Evolutionary conservation across 1,140 invertebrate species (phyloP).

Genomic region (Heterodera carotae): DNA sequence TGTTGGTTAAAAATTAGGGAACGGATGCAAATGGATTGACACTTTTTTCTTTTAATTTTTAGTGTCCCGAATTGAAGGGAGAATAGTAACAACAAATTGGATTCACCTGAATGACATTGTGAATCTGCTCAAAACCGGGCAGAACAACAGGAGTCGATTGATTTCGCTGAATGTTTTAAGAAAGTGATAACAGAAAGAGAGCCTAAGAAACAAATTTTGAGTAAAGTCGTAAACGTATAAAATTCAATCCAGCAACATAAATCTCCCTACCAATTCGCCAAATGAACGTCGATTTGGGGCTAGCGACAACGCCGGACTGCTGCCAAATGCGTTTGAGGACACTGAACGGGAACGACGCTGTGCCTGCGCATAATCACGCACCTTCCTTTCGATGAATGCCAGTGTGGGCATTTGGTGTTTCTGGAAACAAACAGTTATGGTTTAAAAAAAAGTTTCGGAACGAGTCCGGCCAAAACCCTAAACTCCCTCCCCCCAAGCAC

Average conservation of each 20-base stretch:
- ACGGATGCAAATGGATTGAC: not conserved
- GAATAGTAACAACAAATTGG: too few relatives aligned
- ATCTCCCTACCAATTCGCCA: not conserved
- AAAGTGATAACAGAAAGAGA: too few relatives aligned
- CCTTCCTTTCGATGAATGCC: slow-evolving; percentile 11
- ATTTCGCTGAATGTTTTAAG: not conserved
- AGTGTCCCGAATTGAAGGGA: too few relatives aligned
- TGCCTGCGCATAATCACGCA: not conserved
- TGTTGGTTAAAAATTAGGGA: not conserved
- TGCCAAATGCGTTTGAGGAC: not conserved
- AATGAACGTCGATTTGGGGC: not conserved
- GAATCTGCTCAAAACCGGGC: not conserved
- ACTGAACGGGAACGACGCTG: not conserved
- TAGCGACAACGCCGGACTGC: not conserved
- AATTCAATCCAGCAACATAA: not conserved
- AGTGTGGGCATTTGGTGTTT: not conserved
- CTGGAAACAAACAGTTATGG: not conserved
- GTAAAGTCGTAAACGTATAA: not conserved
- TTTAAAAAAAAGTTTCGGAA: not conserved
- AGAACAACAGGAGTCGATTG: not conserved
- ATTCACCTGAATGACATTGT: not conserved
- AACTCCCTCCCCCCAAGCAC: too few relatives aligned
- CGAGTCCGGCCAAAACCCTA: too few relatives aligned
- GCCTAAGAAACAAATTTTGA: not conserved
- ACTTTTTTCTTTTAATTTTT: not conserved